Conservation (phyloP, 2,113 vertebrate species). For the Brachirus orientalis region DNA sequence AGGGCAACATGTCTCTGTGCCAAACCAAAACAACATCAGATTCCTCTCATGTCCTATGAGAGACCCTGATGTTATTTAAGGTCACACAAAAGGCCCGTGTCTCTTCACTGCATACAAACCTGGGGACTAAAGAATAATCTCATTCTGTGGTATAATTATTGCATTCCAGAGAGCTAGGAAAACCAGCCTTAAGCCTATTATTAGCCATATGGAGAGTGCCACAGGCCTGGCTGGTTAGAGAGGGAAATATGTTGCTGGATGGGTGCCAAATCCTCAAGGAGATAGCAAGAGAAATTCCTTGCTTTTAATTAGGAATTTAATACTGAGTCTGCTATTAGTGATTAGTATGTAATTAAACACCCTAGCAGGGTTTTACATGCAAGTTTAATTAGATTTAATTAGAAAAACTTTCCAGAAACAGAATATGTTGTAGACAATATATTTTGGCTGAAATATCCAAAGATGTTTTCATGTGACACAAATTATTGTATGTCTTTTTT, state of each 20-base stretch:
- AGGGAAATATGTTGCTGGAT: constrained; percentile 59
- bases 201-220: constrained; percentile 75
- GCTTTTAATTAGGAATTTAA: constrained; percentile 79
- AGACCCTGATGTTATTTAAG: constrained; percentile 22
- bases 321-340: constrained; percentile 72
- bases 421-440: background rate
- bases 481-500: background rate
- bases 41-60: constrained; percentile 9
- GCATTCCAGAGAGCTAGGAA: constrained; percentile 66
- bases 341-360: constrained; percentile 78
- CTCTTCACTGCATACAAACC: constrained; percentile 38
- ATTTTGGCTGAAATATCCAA: background rate
- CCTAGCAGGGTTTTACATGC: constrained; percentile 58
- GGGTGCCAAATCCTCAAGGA: constrained; percentile 70
- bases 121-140: constrained; percentile 50
- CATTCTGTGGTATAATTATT: constrained; percentile 67
- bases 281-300: constrained; percentile 67
- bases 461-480: constrained; percentile 1
- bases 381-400: constrained; percentile 58
- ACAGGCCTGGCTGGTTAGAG: constrained; percentile 64
- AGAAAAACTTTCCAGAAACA: background rate
- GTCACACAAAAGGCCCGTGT: constrained; percentile 39
- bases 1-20: constrained; percentile 8
- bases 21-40: constrained; percentile 4
- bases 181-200: constrained; percentile 71